Evolutionary conservation across 2,888 invertebrate genomes (phyloP).

Genomic region (Xylota sylvarum): DNA sequence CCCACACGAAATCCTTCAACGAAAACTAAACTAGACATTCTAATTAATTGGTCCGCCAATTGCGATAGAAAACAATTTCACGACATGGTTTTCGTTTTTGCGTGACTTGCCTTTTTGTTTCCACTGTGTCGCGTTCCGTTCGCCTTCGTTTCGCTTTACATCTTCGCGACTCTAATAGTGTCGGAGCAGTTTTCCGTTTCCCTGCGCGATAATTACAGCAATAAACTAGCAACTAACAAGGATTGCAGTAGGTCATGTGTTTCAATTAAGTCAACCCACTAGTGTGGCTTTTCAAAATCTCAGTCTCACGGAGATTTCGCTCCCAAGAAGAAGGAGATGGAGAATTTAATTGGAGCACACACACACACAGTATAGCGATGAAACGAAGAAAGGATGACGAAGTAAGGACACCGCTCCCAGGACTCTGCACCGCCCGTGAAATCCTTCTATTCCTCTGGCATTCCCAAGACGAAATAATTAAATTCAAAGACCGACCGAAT

Average conservation of each 20-base stretch:
- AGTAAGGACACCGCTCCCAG: constrained; percentile 51
- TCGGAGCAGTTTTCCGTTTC: constrained; percentile 64
- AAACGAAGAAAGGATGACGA: constrained; percentile 31
- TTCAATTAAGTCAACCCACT: constrained; percentile 75
- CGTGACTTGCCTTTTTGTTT: constrained; percentile 65
- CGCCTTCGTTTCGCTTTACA: constrained; percentile 24
- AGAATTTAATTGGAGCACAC: constrained; percentile 65
- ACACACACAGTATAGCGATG: constrained; percentile 11
- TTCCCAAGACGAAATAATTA: constrained; percentile 72
- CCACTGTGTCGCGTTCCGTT: constrained; percentile 6
- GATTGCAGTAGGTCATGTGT: constrained; percentile 76
- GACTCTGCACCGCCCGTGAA: neutral
- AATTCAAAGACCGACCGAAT: constrained; percentile 73
- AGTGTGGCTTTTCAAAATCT: constrained; percentile 35
- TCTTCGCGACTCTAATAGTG: constrained; percentile 41
- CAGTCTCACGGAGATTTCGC: constrained; percentile 2
- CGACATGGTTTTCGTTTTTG: constrained; percentile 75
- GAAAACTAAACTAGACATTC: constrained; percentile 70
- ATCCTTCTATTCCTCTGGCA: constrained; percentile 2
- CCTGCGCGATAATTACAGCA: constrained; percentile 72
- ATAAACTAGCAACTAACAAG: constrained; percentile 77
- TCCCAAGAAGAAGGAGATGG: constrained; percentile 6
- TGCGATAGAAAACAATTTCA: constrained; percentile 72
- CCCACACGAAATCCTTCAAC: constrained; percentile 69
- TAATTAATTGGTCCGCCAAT: constrained; percentile 76